Evolutionary conservation across 2,888 invertebrate genomes (phyloP).

Genomic region (Drosophila colorata): DNA sequence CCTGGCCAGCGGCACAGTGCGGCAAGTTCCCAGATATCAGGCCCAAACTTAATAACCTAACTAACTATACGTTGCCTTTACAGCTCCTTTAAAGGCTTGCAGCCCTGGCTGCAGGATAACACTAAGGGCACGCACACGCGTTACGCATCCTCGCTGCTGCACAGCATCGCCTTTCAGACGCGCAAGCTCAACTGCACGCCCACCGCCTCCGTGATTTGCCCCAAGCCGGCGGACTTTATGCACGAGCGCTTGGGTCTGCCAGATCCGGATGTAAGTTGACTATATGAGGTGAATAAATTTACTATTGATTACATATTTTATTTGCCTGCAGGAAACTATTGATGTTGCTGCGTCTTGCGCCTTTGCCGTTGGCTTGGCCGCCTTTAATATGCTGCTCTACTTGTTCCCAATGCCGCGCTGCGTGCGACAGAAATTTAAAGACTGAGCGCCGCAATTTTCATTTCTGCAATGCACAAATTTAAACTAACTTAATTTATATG

Average conservation of each 20-base stretch:
- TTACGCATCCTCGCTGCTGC: conserved; percentile 91
- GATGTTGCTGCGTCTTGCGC: conserved; percentile 93
- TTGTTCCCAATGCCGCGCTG: conserved; percentile 93
- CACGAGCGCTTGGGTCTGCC: conserved; percentile 84
- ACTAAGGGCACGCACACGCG: conserved; percentile 92
- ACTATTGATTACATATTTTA: conserved; percentile 60
- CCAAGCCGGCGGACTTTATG: conserved; percentile 84
- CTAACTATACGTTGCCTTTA: conserved; percentile 9
- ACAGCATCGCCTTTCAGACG: conserved; percentile 89
- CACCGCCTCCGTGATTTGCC: conserved; percentile 84
- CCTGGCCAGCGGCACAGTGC: conserved; percentile 91
- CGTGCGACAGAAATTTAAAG: conserved; percentile 94
- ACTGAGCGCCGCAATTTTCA: conserved; percentile 64
- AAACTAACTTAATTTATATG: conserved; percentile 20
- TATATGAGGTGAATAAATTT: conserved; percentile 86
- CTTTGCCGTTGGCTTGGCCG: conserved; percentile 92
- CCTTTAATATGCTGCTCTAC: conserved; percentile 94
- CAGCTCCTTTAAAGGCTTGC: conserved; percentile 91
- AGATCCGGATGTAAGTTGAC: conserved; percentile 83
- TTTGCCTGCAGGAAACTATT: conserved; percentile 88
- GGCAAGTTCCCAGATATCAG: conserved; percentile 85
- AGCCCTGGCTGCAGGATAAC: conserved; percentile 92
- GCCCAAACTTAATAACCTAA: neutral
- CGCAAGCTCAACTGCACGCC: conserved; percentile 86
- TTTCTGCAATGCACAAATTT: conserved; percentile 12